phyloP scores from a whole-genome alignment of 1,140 invertebrate genomes.

The Drosophila sproati region DNA sequence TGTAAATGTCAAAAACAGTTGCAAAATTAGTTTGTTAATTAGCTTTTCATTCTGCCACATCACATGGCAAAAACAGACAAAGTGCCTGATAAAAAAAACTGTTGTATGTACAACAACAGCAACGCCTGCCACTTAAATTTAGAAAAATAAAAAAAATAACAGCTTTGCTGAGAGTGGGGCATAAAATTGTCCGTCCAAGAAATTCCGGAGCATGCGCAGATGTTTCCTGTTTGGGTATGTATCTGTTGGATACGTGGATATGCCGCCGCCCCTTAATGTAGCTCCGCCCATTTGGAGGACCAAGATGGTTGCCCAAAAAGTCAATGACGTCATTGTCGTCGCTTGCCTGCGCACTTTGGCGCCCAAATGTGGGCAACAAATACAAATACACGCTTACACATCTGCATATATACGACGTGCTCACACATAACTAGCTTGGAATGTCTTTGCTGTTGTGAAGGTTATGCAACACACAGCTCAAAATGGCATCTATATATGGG shows the following conservation, averaged over 20 bases:
- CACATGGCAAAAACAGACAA: conserved; percentile 49
- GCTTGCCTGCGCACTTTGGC: conserved; percentile 26
- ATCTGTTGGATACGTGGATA: conserved; percentile 59
- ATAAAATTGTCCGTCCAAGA: conserved; percentile 17
- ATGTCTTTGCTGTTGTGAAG: conserved; percentile 67
- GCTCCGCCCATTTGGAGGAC: conserved; percentile 62
- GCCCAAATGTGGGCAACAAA: conserved; percentile 33
- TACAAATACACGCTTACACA: conserved; percentile 16
- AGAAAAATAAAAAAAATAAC: conserved; percentile 26
- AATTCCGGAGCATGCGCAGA: conserved; percentile 39
- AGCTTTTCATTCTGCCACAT: conserved; percentile 75
- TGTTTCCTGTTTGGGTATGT: conserved; percentile 43
- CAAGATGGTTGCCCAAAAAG: conserved; percentile 77
- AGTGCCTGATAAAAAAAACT: not conserved
- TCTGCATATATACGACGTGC: conserved; percentile 37
- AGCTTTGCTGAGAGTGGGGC: not conserved
- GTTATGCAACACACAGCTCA: conserved; percentile 62
- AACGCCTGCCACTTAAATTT: conserved; percentile 30
- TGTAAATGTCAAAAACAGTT: conserved; percentile 80
- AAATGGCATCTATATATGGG: not conserved
- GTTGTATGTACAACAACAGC: conserved; percentile 6
- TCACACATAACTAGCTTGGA: conserved; percentile 21
- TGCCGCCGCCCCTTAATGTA: conserved; percentile 47
- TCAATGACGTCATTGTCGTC: conserved; percentile 60
- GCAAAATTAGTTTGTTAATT: conserved; percentile 82